Evolutionary conservation across 2,797 vertebrate genomes (phyloP), one percentile per base, ranked within the genome.

Genomic region (Nyctibius grandis): DNA sequence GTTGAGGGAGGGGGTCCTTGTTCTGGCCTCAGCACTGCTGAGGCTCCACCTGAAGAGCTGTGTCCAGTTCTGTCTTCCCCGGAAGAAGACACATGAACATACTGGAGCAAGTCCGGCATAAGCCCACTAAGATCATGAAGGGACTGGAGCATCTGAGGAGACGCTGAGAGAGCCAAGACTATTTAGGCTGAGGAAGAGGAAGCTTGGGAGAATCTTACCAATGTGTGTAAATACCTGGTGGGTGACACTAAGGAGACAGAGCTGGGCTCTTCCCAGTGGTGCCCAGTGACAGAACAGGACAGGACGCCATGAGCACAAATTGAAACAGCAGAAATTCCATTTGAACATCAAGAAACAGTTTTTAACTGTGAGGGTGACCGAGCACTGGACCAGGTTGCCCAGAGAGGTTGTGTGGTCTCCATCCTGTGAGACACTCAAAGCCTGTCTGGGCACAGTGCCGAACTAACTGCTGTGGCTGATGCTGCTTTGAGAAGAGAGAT

Each of bases 381-480:
- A 59, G 16, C 34, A 9, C 56, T 9, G 7, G 29, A 29, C 5
- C 12, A 22, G 48, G 18, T 31, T 64, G 26, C 59, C 59, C 34
- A 19, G 64, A 44, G 47, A 56, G 34, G 20, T 20, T 67, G 31
- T 26, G 22, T 11, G 17, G 50, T 47, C 13, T 69, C 45, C 25
- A 11, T 10, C 21, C 73, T 48, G 40, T n/a, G 34, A 53, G 56
- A 28, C 9, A 2, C 15, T 48, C 23, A 5, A 9, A 51, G 63
- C 44, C 54, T 26, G 14, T 29, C 29, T 36, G 50, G 34, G 36
- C 38, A 6, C 4, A 3, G 77, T 0, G 2, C 34, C 1, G 3
- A 31, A 12, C 31, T 53, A 64, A 47, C 17, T 26, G 23, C 31
- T 44, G 21, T 33, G 28, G 53, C 15, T 67, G 47, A 8, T 33